phyloP scores from a whole-genome alignment of 2,888 invertebrate species.

The Eumerus sabulonum region DNA sequence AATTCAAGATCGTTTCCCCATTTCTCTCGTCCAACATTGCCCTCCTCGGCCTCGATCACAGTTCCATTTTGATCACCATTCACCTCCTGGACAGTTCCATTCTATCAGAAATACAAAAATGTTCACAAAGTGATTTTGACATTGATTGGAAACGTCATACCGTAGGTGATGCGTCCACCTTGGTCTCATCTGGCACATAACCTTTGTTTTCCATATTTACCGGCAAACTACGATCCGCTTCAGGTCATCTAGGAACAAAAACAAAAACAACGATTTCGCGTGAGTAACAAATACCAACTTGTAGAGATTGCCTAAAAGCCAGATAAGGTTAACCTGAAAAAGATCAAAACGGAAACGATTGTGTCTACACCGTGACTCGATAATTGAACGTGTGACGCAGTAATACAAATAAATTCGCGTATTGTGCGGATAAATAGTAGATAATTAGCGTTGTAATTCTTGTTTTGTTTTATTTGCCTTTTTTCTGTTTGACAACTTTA shows the following conservation, averaged over 20 bases:
- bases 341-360: no score
- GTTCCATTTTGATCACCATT: conserved; percentile 2
- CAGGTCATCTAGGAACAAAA: conserved; percentile 39
- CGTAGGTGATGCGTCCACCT: conserved; percentile 1
- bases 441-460: conserved; percentile 34
- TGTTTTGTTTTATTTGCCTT: no score
- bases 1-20: conserved; percentile 84
- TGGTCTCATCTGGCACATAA: conserved; percentile 38
- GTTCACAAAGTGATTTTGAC: no score
- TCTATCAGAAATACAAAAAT: background rate
- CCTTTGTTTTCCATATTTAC: conserved; percentile 58
- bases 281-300: no score
- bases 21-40: conserved; percentile 73
- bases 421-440: background rate
- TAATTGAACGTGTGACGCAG: conserved; percentile 2
- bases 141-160: no score
- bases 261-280: no score
- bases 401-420: background rate
- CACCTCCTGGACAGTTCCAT: background rate
- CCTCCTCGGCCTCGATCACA: conserved; percentile 8
- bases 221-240: conserved; percentile 6
- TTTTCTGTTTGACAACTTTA: no score
- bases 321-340: no score
- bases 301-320: no score
- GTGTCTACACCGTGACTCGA: no score